Evolutionary conservation across 2,888 invertebrate genomes (phyloP).

Genomic region (Petrophora chlorosata): DNA sequence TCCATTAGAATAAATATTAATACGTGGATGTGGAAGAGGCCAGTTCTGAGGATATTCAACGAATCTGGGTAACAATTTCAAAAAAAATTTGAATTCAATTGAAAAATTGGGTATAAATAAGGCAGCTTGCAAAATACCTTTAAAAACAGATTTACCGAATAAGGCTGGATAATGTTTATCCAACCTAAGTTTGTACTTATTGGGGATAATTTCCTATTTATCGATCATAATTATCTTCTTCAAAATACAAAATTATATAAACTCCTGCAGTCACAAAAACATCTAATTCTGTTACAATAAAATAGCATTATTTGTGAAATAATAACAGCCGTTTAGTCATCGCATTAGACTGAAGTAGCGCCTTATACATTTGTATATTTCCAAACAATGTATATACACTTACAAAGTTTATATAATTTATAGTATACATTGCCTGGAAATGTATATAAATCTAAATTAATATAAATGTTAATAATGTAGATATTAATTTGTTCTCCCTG

Average conservation of each 20-base stretch:
- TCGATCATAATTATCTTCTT: neutral
- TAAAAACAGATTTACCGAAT: too few relatives aligned
- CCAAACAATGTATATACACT: conserved; percentile 46
- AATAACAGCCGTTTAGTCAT: conserved; percentile 66
- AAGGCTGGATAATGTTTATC: too few relatives aligned
- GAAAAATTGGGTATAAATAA: conserved; percentile 8
- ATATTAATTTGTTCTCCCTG: conserved; percentile 63
- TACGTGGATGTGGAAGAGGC: conserved; percentile 18
- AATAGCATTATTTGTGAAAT: conserved; percentile 24
- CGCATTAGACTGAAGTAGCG: conserved; percentile 75
- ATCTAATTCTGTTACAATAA: conserved; percentile 28
- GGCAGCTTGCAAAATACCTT: conserved; percentile 20
- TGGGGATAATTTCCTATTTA: too few relatives aligned
- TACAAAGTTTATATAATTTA: conserved; percentile 14
- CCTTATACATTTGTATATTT: conserved; percentile 50
- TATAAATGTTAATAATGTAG: conserved; percentile 46
- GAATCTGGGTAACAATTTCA: conserved; percentile 27
- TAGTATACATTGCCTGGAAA: conserved; percentile 48
- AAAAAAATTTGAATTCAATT: conserved; percentile 8
- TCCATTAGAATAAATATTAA: conserved; percentile 37
- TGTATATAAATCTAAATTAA: conserved; percentile 28
- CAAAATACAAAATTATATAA: conserved; percentile 4
- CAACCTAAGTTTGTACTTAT: too few relatives aligned
- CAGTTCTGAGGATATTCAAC: conserved; percentile 20
- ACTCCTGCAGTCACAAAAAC: conserved; percentile 35